Evolutionary conservation across 1,140 invertebrate species (phyloP).

Genomic region (Drosophila virilis): DNA sequence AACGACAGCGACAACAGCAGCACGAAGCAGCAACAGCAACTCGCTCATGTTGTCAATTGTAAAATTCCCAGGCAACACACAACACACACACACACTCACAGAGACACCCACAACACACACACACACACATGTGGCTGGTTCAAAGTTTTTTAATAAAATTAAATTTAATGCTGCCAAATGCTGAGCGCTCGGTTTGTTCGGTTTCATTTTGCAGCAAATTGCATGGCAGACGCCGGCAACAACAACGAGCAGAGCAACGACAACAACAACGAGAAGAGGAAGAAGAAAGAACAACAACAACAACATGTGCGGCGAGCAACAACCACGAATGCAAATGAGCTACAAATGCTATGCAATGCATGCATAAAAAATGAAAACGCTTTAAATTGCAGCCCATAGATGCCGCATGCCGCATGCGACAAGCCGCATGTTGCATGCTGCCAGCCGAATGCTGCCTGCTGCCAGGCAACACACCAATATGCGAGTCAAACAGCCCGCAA

Average conservation of each 20-base stretch:
- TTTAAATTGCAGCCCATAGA: conserved; percentile 53
- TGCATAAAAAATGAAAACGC: conserved; percentile 78
- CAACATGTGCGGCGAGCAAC: conserved; percentile 42
- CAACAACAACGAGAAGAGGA: conserved; percentile 33
- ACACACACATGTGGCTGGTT: conserved; percentile 35
- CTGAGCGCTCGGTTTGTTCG: conserved; percentile 58
- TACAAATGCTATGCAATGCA: conserved; percentile 76
- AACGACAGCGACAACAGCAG: conserved; percentile 48
- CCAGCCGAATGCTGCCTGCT: background rate
- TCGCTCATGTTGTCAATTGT: conserved; percentile 76
- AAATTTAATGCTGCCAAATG: conserved; percentile 77
- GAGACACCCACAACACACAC: conserved; percentile 22
- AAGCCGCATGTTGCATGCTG: background rate
- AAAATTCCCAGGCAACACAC: conserved; percentile 67
- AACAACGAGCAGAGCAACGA: conserved; percentile 23
- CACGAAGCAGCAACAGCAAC: conserved; percentile 38
- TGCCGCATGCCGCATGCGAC: conserved; percentile 15
- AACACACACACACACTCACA: conserved; percentile 21
- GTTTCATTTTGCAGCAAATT: conserved; percentile 75
- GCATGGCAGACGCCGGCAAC: conserved; percentile 60
- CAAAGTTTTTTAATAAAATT: conserved; percentile 81
- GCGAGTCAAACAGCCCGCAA: conserved; percentile 14
- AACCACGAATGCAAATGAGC: conserved; percentile 79
- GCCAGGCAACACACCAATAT: conserved; percentile 4
- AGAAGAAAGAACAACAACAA: conserved; percentile 37